A percentile compares a stretch with the other conserved stretches of the same genome.
phyloP scores from a whole-genome alignment of 2,797 vertebrate species.

The Bradypus variegatus region DNA sequence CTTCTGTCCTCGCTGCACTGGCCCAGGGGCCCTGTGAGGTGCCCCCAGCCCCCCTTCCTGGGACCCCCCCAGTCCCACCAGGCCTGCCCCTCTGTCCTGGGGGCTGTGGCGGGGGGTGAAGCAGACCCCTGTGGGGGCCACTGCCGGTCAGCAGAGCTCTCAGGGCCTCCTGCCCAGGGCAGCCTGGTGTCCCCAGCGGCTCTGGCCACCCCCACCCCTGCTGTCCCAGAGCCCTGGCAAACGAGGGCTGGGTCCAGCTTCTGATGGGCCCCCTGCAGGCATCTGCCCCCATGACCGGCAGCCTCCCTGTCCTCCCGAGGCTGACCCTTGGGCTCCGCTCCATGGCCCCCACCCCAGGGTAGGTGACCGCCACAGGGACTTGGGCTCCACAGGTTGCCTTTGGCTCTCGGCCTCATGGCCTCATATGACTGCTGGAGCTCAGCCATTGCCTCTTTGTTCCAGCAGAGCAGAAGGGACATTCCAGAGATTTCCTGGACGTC shows the following conservation, averaged over 20 bases:
- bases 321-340: not conserved
- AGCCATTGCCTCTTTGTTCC: not conserved
- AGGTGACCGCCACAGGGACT: not conserved
- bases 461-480: not conserved
- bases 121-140: fast-evolving
- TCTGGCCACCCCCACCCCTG: not conserved
- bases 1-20: not conserved
- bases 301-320: not conserved
- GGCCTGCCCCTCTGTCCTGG: fast-evolving
- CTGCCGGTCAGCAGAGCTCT: fast-evolving
- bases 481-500: not conserved
- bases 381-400: not conserved
- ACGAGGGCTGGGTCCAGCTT: no score
- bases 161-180: not conserved
- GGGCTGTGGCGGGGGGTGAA: fast-evolving
- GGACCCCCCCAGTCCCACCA: not conserved
- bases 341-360: fast-evolving
- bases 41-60: not conserved
- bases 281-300: not conserved
- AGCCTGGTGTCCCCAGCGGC: not conserved
- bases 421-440: not conserved
- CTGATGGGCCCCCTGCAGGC: not conserved
- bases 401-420: not conserved
- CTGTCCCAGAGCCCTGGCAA: no score
- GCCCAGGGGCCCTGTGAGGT: not conserved